Evolutionary conservation across 2,797 vertebrate genomes (phyloP).

Genomic region (Eidolon dupreanum): DNA sequence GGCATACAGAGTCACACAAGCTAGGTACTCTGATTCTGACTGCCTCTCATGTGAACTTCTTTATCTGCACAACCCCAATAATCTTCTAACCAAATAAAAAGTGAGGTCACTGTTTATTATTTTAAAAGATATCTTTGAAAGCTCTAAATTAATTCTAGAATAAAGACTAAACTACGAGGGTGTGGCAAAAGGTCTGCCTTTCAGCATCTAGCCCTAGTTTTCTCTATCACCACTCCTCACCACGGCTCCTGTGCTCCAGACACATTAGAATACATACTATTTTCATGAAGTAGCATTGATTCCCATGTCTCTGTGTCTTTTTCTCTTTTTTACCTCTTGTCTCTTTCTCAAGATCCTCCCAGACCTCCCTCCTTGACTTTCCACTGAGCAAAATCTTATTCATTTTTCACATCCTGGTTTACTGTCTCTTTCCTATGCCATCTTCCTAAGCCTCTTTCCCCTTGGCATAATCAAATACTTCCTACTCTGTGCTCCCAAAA

Average conservation of each 20-base stretch:
- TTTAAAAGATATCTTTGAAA: neutral
- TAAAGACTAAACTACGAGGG: neutral
- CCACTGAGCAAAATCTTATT: neutral
- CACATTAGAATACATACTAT: neutral
- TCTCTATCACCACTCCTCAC: neutral
- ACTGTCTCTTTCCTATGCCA: neutral
- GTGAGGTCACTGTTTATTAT: neutral
- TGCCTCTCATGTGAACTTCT: neutral
- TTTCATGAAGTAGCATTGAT: neutral
- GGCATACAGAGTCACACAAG: neutral
- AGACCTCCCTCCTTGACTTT: neutral
- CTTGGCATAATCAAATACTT: constrained; percentile 25
- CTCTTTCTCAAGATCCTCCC: neutral
- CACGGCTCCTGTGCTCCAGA: neutral
- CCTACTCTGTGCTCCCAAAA: neutral
- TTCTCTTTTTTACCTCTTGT: neutral
- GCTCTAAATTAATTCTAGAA: neutral
- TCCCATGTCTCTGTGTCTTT: neutral
- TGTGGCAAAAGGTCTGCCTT: neutral
- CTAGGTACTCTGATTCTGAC: neutral
- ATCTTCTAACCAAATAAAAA: neutral
- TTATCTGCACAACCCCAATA: neutral
- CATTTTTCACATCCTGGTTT: neutral
- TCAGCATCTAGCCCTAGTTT: neutral
- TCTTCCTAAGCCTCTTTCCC: neutral